Percentiles rank a stretch among this genome's conserved stretches.
These are phyloP conservation scores for Holacanthella duospinosa DNA, from an alignment of 2,888 invertebrate species.

Conservation along the genomic window DNA sequence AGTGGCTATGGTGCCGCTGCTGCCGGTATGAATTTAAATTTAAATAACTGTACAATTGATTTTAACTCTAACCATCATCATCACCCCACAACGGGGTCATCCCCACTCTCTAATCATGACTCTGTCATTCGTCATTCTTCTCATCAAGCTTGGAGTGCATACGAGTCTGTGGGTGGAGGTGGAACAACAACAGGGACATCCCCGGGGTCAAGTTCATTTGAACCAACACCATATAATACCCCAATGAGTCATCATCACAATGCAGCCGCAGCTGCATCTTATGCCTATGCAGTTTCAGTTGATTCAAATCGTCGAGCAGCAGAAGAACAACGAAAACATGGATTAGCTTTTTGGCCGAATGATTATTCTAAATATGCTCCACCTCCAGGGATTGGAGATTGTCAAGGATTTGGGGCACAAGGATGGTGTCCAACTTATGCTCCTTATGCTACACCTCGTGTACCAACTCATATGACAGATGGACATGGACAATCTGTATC, in stretches of 20 bases:
- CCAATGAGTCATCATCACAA: slow-evolving; percentile 30
- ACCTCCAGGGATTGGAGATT: slow-evolving; percentile 24
- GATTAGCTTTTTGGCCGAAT: slow-evolving; percentile 32
- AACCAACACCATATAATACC: slow-evolving; percentile 15
- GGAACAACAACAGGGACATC: slow-evolving; percentile 23
- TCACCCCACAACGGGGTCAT: too few species aligned
- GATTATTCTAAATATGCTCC: slow-evolving; percentile 31
- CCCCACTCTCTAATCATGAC: slow-evolving; percentile 1
- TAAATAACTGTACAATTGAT: slow-evolving; percentile 3
- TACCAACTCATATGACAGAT: slow-evolving; percentile 35
- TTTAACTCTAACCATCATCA: slow-evolving; percentile 6
- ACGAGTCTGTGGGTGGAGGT: slow-evolving; percentile 25
- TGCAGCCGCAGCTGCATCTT: slow-evolving; percentile 29
- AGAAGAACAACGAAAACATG: slow-evolving; percentile 26
- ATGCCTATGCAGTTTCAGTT: slow-evolving; percentile 18
- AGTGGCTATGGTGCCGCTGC: slow-evolving; percentile 17
- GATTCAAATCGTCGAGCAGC: slow-evolving; percentile 15
- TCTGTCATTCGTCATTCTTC: slow-evolving; percentile 20
- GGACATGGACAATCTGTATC: slow-evolving; percentile 34
- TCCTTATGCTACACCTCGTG: slow-evolving; percentile 32
- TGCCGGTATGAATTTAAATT: slow-evolving; percentile 18
- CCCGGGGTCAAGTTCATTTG: slow-evolving; percentile 25
- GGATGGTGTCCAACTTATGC: slow-evolving; percentile 30
- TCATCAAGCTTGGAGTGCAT: slow-evolving; percentile 33
- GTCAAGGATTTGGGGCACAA: slow-evolving; percentile 34